phyloP scores from a whole-genome alignment of 1,140 invertebrate genomes.

The Globodera ellingtonae region DNA sequence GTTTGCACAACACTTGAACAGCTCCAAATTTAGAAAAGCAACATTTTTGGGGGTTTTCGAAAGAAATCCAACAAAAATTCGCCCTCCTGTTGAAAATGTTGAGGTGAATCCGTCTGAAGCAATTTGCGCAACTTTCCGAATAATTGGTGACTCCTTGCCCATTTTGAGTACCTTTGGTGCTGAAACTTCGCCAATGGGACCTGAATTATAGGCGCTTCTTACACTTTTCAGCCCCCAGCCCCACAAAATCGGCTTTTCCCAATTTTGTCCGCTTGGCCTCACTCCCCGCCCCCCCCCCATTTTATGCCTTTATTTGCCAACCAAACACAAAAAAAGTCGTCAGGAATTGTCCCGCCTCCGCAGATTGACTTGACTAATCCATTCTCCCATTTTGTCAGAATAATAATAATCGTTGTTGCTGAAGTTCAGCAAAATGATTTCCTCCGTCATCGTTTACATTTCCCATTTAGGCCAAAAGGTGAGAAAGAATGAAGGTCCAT shows the following conservation, averaged over 20 bases:
- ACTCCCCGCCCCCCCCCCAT: not conserved
- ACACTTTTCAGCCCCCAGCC: not conserved
- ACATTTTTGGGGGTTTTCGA: too few species aligned
- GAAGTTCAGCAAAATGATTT: not conserved
- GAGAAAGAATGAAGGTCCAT: not conserved
- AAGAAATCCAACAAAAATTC: too few species aligned
- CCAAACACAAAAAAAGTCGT: not conserved
- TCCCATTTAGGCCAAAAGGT: not conserved
- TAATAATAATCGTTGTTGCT: too few species aligned
- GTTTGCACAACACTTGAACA: too few species aligned
- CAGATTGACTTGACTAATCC: not conserved
- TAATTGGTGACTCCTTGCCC: not conserved
- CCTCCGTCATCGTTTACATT: not conserved
- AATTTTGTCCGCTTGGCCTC: not conserved
- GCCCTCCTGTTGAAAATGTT: not conserved
- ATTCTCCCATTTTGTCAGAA: not conserved
- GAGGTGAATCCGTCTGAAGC: constrained; percentile 1
- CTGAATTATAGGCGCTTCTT: not conserved
- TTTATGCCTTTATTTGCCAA: not conserved
- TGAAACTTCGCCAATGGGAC: not conserved
- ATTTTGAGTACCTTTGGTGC: constrained; percentile 1
- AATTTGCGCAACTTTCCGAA: not conserved
- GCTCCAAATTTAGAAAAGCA: too few species aligned
- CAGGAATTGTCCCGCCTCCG: not conserved
- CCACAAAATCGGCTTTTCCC: not conserved